Percentiles rank a stretch among this genome's conserved stretches.
phyloP scores from a whole-genome alignment of 2,888 invertebrate species.

The Brachypterus glaber region DNA sequence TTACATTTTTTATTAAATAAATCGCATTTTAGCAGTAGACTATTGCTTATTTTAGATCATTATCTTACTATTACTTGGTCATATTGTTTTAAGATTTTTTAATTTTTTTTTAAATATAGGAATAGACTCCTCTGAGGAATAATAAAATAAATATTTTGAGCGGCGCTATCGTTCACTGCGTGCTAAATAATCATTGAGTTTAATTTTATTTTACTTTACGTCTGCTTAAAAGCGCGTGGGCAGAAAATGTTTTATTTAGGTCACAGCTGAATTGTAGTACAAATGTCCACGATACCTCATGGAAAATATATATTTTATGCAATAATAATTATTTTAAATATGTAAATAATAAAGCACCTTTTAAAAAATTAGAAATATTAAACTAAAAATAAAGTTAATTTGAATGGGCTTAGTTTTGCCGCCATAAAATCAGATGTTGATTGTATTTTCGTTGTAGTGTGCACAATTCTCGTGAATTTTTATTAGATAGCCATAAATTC shows the following conservation, averaged over 20 bases:
- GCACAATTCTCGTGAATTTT: conserved; percentile 16
- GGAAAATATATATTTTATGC: neutral
- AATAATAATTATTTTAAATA: conserved; percentile 9
- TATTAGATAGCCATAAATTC: neutral
- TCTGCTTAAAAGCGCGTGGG: neutral
- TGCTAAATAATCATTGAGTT: too few species aligned
- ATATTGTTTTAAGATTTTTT: too few species aligned
- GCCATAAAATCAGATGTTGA: conserved; percentile 26
- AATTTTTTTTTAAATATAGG: too few species aligned
- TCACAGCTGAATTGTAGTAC: conserved; percentile 9
- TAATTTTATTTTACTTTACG: neutral
- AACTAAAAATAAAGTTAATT: conserved; percentile 6
- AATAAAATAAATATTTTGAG: too few species aligned
- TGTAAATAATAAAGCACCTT: neutral
- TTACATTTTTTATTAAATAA: too few species aligned
- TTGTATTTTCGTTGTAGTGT: conserved; percentile 16
- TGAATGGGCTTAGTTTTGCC: conserved; percentile 22
- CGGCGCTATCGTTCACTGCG: too few species aligned
- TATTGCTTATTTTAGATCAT: too few species aligned
- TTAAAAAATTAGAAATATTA: neutral
- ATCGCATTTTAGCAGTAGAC: too few species aligned
- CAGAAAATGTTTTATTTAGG: conserved; percentile 11
- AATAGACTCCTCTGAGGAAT: too few species aligned
- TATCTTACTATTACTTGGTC: too few species aligned
- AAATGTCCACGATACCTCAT: neutral